A percentile compares a stretch with the other conserved stretches of the same genome.
Conservation (phyloP, 2,888 invertebrate genomes). For the Timandra comae region DNA sequence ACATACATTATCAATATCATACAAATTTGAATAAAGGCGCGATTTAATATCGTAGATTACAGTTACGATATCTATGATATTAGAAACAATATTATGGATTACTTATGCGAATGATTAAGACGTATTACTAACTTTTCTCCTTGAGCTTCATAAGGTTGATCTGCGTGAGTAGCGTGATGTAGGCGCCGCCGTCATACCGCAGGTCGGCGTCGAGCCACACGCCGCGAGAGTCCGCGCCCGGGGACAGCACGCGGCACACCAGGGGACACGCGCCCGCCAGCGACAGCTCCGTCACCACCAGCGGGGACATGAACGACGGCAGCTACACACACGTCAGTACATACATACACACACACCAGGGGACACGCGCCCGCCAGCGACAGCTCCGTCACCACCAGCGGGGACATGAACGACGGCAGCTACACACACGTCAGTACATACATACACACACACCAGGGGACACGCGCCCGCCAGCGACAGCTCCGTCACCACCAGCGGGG, state of each 20-base stretch:
- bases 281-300: slow-evolving; percentile 84
- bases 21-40: too few species aligned
- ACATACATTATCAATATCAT: too few species aligned
- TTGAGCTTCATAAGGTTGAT: slow-evolving; percentile 81
- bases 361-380: too few species aligned
- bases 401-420: background rate
- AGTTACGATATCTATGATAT: too few species aligned
- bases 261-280: slow-evolving; percentile 83
- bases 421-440: background rate
- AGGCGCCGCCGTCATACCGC: slow-evolving; percentile 85
- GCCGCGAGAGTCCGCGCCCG: slow-evolving; percentile 86
- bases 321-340: slow-evolving; percentile 35
- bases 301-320: slow-evolving; percentile 92
- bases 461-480: background rate
- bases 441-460: background rate
- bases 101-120: too few species aligned
- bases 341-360: background rate
- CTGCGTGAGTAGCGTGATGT: slow-evolving; percentile 91
- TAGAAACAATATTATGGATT: too few species aligned
- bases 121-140: slow-evolving; percentile 64
- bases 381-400: background rate
- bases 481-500: background rate
- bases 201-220: slow-evolving; percentile 92
- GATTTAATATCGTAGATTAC: too few species aligned
- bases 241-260: slow-evolving; percentile 79